Percentiles rank a stretch among this genome's conserved stretches.
Evolutionary conservation across 2,113 vertebrate genomes (phyloP).

Genomic region (Pleuronectes platessa): DNA sequence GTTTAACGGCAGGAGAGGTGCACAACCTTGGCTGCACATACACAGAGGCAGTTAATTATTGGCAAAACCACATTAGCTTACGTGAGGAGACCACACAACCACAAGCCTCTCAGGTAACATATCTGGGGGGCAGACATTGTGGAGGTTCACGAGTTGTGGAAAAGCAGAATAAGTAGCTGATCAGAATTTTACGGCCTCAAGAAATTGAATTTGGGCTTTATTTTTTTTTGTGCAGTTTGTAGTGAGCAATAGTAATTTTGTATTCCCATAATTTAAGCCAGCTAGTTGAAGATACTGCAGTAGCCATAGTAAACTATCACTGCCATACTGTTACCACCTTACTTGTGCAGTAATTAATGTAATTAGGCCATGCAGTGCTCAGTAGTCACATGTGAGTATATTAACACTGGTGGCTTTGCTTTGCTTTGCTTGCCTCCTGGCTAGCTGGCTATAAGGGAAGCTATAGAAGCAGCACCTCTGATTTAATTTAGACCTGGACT

Average conservation of each 20-base stretch:
- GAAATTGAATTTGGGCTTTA: background rate
- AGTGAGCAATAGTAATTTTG: background rate
- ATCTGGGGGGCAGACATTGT: background rate
- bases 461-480: background rate
- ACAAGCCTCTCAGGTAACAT: background rate
- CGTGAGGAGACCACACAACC: background rate
- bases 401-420: conserved; percentile 7
- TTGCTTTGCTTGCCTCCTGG: conserved; percentile 18
- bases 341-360: conserved; percentile 34
- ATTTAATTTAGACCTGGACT: background rate
- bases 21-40: background rate
- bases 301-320: background rate
- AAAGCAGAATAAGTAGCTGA: background rate
- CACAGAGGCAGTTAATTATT: background rate
- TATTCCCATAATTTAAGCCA: background rate
- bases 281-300: background rate
- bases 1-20: background rate
- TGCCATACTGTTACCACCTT: background rate
- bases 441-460: background rate
- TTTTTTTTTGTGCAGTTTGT: background rate
- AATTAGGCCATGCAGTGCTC: conserved; percentile 21
- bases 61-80: conserved; percentile 2
- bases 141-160: background rate
- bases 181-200: background rate
- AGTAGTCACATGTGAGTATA: conserved; percentile 16